Base-by-base conservation (phyloP, 2,797 vertebrate species). In the Sparus aurata region DNA sequence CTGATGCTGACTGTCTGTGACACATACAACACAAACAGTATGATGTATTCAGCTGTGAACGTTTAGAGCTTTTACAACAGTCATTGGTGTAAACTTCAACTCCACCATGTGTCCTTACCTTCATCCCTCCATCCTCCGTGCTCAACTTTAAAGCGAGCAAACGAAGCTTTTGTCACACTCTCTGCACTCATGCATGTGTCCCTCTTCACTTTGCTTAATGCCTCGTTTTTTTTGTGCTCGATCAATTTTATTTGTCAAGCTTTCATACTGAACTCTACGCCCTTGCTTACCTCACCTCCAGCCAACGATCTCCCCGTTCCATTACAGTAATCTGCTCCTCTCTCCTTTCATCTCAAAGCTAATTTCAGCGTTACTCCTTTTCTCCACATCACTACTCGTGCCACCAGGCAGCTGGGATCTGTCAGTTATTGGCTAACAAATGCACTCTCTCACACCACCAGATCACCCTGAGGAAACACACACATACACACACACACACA, bases 361-460 rank as follows among this genome's bases (percentile, higher is more conserved):
- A 13, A 62, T 49, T 61, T 67, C 46, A 47, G 12, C 68, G 52
- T 57, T 70, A 60, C 49, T 55, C 49, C n/a, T 20, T 62, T 77
- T 85, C 22, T 41, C 41, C 58, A 59, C 55, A 62, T 72, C 46
- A 67, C 70, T 58, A 61, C 66, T 77, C n/a, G n/a, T 58, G 61
- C 69, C 75, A 69, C 74, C 1, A 11, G 82, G 80, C 68, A 43
- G 63, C 25, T 0, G 4, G 58, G 60, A 60, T 75, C 49, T 74
- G 82, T 73, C 76, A 85, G 68, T 59, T 85, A 70, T 68, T 74
- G 83, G 60, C 83, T 79, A 82, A 82, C 81, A 77, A 83, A 84
- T 75, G 81, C 41, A 72, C 49, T 73, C 85, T 80, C 68, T 74
- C 80, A 67, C 67, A 82, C 79, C 61, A 79, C n/a, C 62, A 73